Conservation (phyloP, 2,888 invertebrate genomes). For the Drosophila aldrichi region DNA sequence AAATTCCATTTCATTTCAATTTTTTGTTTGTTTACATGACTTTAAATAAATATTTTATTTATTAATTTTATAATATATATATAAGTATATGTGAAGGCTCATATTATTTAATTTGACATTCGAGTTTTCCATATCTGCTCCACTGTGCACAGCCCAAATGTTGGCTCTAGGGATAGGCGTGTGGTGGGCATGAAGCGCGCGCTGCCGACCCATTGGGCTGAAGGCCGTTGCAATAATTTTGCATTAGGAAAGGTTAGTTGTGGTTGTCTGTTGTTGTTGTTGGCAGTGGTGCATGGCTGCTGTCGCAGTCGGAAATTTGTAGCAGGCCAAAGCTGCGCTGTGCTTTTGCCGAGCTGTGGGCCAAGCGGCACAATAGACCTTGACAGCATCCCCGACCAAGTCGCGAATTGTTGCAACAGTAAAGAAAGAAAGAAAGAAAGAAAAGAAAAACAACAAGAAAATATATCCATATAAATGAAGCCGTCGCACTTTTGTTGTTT, state of each 20-base stretch:
- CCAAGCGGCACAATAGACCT: conserved; percentile 52
- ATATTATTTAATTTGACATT: too few species aligned
- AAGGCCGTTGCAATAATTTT: conserved; percentile 71
- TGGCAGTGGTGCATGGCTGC: conserved; percentile 12
- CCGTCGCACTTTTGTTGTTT: conserved; percentile 42
- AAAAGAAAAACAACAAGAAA: not conserved
- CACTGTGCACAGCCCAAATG: conserved; percentile 1
- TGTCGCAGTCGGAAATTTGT: conserved; percentile 36
- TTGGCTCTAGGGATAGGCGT: conserved; percentile 8
- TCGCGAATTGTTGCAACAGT: conserved; percentile 47
- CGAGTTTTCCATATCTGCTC: too few species aligned
- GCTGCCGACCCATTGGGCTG: conserved; percentile 35
- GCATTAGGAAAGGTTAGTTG: conserved; percentile 75
- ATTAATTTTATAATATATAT: too few species aligned
- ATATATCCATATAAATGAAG: conserved; percentile 33
- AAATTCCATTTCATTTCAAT: too few species aligned
- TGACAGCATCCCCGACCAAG: conserved; percentile 43
- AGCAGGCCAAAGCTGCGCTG: conserved; percentile 62
- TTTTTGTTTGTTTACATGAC: too few species aligned
- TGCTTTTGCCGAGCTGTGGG: conserved; percentile 61
- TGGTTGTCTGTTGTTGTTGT: conserved; percentile 36
- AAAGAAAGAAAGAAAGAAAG: conserved; percentile 19
- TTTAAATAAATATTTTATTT: too few species aligned
- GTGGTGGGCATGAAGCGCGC: not conserved
- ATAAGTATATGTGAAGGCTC: too few species aligned